Evolutionary conservation across 2,888 invertebrate genomes (phyloP).

Genomic region (Conus canariensis): DNA sequence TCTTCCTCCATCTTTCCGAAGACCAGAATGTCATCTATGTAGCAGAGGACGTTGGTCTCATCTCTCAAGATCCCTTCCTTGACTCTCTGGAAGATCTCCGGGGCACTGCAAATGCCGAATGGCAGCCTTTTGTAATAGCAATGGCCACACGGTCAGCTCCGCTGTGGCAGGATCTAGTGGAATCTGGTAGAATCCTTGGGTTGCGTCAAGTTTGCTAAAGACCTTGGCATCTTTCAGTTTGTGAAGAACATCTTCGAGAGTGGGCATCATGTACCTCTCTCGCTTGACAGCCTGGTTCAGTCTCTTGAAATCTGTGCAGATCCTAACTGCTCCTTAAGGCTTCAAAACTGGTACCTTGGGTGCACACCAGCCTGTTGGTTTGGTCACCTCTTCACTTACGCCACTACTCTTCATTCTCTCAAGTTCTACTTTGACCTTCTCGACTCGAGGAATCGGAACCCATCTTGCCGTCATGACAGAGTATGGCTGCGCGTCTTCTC

Average conservation of each 20-base stretch:
- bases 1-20: background rate
- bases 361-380: conserved; percentile 13
- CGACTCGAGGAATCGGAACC: background rate
- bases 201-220: conserved; percentile 26
- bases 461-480: background rate
- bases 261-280: conserved; percentile 21
- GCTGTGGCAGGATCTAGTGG: background rate
- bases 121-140: background rate
- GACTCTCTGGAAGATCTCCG: conserved; percentile 27
- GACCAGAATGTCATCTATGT: background rate
- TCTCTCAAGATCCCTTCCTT: background rate
- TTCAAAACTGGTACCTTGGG: conserved; percentile 18
- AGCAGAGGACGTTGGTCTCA: background rate
- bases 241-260: background rate
- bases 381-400: background rate
- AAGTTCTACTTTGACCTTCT: background rate
- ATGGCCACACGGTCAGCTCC: background rate
- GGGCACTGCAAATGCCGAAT: conserved; percentile 8
- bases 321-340: background rate
- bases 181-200: background rate
- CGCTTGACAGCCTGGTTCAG: conserved; percentile 5
- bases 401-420: background rate
- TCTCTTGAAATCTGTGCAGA: conserved; percentile 9
- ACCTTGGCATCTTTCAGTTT: background rate
- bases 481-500: background rate